Percentiles rank a stretch among this genome's conserved stretches.
Evolutionary conservation across 2,797 vertebrate genomes (phyloP).

Genomic region (Pogonophryne albipinna): DNA sequence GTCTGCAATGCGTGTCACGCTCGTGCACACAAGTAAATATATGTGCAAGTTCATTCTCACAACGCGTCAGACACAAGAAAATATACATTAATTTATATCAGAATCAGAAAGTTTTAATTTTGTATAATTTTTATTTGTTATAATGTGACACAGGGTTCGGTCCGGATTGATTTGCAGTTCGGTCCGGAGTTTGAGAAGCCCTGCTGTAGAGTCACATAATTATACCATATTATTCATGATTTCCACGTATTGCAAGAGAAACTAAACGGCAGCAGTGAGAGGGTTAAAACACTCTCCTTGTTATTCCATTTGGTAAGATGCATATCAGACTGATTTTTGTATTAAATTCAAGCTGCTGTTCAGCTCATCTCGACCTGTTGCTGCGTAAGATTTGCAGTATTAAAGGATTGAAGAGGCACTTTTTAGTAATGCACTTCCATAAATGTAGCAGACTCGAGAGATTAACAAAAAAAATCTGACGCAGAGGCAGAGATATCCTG

Average conservation of each 20-base stretch:
- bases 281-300: not conserved
- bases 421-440: not conserved
- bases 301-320: not conserved
- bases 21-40: too few species aligned
- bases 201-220: not conserved
- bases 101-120: too few species aligned
- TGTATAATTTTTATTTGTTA: too few species aligned
- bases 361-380: not conserved
- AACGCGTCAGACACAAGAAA: too few species aligned
- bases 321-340: not conserved
- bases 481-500: too few species aligned
- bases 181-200: too few species aligned
- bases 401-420: not conserved
- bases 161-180: too few species aligned
- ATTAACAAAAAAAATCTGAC: not conserved
- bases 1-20: too few species aligned
- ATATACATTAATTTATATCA: too few species aligned
- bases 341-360: not conserved
- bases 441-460: not conserved
- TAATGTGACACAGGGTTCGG: too few species aligned
- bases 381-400: not conserved
- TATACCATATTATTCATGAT: not conserved
- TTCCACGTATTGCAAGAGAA: too few species aligned
- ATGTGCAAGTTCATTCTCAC: too few species aligned
- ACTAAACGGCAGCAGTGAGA: not conserved